Evolutionary conservation across 2,888 invertebrate genomes (phyloP).

Genomic region (Nysson spinosus): DNA sequence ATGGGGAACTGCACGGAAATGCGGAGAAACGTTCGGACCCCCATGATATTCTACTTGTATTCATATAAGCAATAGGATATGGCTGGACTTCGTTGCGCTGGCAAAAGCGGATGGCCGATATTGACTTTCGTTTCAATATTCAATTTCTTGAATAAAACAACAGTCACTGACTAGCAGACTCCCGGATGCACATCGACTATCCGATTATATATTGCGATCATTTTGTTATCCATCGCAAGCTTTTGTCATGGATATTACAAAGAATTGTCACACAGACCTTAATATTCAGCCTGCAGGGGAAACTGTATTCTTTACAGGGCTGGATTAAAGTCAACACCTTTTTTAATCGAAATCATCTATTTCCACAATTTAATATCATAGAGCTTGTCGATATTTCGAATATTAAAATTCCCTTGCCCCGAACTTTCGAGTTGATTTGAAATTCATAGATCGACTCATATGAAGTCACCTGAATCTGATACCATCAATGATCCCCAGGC

Average conservation of each 20-base stretch:
- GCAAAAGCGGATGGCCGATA: conserved; percentile 49
- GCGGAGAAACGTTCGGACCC: conserved; percentile 39
- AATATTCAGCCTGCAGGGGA: too few relatives aligned
- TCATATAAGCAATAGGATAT: conserved; percentile 43
- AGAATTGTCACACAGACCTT: too few relatives aligned
- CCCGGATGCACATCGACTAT: conserved; percentile 1
- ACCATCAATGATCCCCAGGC: too few relatives aligned
- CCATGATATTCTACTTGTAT: conserved; percentile 31
- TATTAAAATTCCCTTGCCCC: too few relatives aligned
- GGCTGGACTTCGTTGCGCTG: conserved; percentile 36
- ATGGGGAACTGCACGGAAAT: conserved; percentile 9
- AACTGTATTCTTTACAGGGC: too few relatives aligned
- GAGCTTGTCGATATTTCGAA: too few relatives aligned
- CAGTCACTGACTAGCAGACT: conserved; percentile 34
- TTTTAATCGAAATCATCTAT: too few relatives aligned
- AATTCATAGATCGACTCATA: too few relatives aligned
- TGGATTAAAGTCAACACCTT: too few relatives aligned
- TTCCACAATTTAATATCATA: too few relatives aligned
- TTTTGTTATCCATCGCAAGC: conserved; percentile 18
- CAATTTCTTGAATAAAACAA: conserved; percentile 63
- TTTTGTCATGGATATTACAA: conserved; percentile 9
- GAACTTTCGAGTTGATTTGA: too few relatives aligned
- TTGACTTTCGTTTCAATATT: conserved; percentile 61
- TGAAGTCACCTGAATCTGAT: too few relatives aligned
- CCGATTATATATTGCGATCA: conserved; percentile 14